A percentile compares a stretch with the other conserved stretches of the same genome.
Evolutionary conservation across 2,113 vertebrate genomes (phyloP).

Genomic region (Sander lucioperca): DNA sequence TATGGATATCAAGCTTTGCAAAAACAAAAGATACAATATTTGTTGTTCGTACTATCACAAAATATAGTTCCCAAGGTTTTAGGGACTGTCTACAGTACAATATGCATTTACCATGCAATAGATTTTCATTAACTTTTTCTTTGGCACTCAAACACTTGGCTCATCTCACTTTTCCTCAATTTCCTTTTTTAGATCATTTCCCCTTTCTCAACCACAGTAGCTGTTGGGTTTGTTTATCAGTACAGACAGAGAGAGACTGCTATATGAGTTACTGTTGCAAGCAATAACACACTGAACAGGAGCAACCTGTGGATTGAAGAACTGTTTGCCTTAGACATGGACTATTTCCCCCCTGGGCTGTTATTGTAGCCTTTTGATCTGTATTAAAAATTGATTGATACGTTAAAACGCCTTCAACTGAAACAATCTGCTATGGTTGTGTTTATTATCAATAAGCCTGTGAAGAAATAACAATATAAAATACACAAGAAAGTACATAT

Average conservation of each 20-base stretch:
- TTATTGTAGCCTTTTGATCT: conserved; percentile 53
- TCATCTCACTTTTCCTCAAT: background rate
- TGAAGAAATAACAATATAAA: conserved; percentile 11
- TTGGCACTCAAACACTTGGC: background rate
- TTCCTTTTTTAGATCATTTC: background rate
- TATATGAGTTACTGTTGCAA: background rate
- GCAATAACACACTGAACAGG: conserved; percentile 48
- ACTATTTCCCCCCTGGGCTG: background rate
- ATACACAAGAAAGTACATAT: background rate
- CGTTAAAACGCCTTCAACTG: conserved; percentile 20
- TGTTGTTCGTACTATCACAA: background rate
- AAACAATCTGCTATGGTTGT: conserved; percentile 33
- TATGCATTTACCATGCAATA: conserved; percentile 4
- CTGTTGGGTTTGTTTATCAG: conserved; percentile 41
- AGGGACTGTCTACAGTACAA: background rate
- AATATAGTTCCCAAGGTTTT: background rate
- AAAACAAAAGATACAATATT: background rate
- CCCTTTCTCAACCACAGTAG: conserved; percentile 19
- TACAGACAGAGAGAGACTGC: conserved; percentile 26
- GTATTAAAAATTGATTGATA: conserved; percentile 41
- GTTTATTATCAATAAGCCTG: conserved; percentile 41
- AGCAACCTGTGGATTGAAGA: conserved; percentile 28
- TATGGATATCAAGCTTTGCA: conserved; percentile 9
- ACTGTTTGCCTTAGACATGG: conserved; percentile 26
- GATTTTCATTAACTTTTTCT: background rate